These are phyloP conservation scores for Verasper variegatus DNA, from an alignment of 2,113 vertebrate genomes.

Conservation along the genomic window DNA sequence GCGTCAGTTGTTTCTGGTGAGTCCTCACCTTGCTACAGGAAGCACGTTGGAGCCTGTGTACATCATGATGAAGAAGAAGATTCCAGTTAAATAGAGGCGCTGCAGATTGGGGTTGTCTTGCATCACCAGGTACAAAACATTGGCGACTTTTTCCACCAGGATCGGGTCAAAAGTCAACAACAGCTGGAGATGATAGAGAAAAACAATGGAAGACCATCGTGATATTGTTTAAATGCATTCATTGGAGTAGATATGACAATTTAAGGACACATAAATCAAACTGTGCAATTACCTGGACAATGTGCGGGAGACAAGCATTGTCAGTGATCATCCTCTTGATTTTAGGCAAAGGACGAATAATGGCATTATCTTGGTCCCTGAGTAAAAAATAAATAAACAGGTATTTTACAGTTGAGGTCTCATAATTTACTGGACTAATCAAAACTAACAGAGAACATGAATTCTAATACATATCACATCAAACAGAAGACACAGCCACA, in stretches of 20 bases:
- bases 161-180: constrained; percentile 99
- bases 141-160: constrained; percentile 97
- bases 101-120: constrained; percentile 98
- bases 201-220: background rate
- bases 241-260: background rate
- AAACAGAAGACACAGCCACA: background rate
- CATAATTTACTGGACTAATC: background rate
- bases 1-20: background rate
- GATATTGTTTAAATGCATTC: background rate
- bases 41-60: constrained; percentile 99
- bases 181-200: constrained; percentile 79
- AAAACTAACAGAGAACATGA: background rate
- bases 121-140: constrained; percentile 91
- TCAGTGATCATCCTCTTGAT: constrained; percentile 95
- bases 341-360: constrained; percentile 95
- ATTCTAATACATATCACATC: background rate
- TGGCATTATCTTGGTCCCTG: constrained; percentile 97
- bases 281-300: constrained; percentile 89
- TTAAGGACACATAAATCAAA: background rate
- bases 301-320: constrained; percentile 94
- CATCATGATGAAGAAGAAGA: constrained; percentile 99
- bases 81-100: constrained; percentile 95
- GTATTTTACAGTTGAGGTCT: background rate
- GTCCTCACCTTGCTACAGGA: constrained; percentile 92
- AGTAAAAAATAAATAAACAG: constrained; percentile 36